Conservation (phyloP, 2,113 vertebrate species). For the Ailurus styani region DNA sequence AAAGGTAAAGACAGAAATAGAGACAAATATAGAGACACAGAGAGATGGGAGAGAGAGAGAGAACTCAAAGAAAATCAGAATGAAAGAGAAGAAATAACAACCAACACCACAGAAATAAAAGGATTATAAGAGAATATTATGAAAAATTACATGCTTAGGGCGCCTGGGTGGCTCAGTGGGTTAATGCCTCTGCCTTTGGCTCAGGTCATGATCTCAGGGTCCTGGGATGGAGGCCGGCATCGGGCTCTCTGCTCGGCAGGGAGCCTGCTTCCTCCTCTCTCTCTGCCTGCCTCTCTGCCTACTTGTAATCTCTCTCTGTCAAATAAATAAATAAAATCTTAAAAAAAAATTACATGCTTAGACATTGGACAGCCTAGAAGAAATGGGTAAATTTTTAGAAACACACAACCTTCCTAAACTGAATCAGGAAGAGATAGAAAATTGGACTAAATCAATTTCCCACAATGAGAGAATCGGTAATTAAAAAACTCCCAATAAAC, state of each 20-base stretch:
- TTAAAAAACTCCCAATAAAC: background rate
- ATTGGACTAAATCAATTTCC: background rate
- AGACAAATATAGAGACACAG: background rate
- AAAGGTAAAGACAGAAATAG: background rate
- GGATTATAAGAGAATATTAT: background rate
- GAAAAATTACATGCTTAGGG: background rate
- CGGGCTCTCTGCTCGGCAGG: no score
- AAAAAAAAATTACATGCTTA: background rate
- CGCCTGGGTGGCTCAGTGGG: no score
- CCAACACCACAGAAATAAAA: background rate
- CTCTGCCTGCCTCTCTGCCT: no score
- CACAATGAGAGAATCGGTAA: background rate
- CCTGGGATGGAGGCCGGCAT: no score
- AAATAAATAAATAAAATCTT: no score
- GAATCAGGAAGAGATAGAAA: background rate
- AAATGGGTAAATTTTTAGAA: background rate
- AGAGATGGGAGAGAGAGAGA: background rate
- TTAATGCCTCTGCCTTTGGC: no score
- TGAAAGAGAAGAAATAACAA: background rate
- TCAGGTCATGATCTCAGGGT: no score
- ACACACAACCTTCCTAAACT: background rate
- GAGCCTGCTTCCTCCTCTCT: no score
- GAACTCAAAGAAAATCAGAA: background rate
- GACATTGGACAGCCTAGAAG: background rate
- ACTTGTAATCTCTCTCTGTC: no score